Evolutionary conservation across 2,797 vertebrate species (phyloP).

Genomic region (Channa striata): DNA sequence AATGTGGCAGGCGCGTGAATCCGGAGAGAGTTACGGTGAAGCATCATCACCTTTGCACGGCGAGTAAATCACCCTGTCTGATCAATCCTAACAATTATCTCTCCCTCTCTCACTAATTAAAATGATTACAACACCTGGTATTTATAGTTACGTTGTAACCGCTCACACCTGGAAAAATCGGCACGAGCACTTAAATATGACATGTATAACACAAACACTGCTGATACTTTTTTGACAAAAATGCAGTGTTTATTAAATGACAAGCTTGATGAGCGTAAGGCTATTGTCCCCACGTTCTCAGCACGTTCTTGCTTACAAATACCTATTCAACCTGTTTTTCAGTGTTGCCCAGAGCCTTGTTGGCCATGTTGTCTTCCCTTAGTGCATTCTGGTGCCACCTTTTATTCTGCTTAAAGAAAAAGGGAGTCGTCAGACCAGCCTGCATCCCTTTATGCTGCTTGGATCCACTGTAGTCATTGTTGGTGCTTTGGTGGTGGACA

Average conservation of each 20-base stretch:
- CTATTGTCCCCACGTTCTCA: not conserved
- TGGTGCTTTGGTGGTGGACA: too few species aligned
- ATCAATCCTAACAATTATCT: conserved; percentile 37
- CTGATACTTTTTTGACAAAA: conserved; percentile 15
- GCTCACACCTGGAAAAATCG: conserved; percentile 5
- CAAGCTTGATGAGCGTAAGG: not conserved
- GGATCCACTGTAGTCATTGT: too few species aligned
- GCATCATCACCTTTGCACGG: not conserved
- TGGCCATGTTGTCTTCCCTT: too few species aligned
- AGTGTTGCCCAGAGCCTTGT: too few species aligned
- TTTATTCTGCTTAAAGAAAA: too few species aligned
- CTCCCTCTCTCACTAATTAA: not conserved
- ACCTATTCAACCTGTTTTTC: not conserved
- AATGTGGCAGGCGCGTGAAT: not conserved
- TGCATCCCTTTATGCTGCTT: too few species aligned
- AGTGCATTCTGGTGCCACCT: too few species aligned
- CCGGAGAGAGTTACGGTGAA: not conserved
- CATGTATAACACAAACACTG: not conserved
- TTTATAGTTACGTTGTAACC: not conserved
- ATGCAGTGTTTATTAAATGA: not conserved
- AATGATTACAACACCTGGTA: conserved; percentile 33
- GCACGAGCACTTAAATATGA: not conserved
- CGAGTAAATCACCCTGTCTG: conserved; percentile 1
- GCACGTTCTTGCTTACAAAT: not conserved
- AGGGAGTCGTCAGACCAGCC: too few species aligned